Conservation (phyloP, 2,113 vertebrate species). For the Megaceryle torquata region DNA sequence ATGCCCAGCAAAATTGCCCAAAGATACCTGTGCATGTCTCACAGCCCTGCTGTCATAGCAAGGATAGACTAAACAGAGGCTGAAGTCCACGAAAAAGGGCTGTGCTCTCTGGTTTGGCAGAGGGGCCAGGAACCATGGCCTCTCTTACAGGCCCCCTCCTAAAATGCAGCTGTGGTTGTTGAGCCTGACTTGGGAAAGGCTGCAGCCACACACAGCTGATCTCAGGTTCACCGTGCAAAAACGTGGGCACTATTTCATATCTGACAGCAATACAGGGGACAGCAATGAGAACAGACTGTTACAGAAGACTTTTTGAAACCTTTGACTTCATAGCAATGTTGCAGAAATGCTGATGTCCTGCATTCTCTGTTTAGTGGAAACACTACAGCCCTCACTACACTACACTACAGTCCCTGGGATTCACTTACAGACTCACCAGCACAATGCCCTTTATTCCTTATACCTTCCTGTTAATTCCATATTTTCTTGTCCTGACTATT, state of each 20-base stretch:
- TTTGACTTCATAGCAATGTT: neutral
- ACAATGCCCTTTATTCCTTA: neutral
- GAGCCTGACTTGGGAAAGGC: neutral
- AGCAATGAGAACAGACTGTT: neutral
- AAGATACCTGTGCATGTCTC: neutral
- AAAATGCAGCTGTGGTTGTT: neutral
- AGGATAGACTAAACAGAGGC: neutral
- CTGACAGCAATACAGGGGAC: neutral
- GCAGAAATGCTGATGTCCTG: neutral
- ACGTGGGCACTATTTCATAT: rapidly evolving
- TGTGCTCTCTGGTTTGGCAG: neutral
- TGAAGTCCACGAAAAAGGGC: neutral
- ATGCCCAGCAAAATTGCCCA: neutral
- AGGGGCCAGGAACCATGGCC: neutral
- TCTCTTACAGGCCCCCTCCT: neutral
- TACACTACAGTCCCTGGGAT: neutral
- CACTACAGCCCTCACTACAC: neutral
- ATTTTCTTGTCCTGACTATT: neutral
- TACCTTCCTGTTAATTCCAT: neutral
- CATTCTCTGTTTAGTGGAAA: rapidly evolving
- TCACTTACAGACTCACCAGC: neutral
- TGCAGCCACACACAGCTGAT: rapidly evolving
- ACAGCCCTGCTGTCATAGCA: neutral
- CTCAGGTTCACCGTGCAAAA: neutral
- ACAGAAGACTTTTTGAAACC: neutral